phyloP scores from a whole-genome alignment of 1,140 invertebrate species.

The Penaeus indicus region DNA sequence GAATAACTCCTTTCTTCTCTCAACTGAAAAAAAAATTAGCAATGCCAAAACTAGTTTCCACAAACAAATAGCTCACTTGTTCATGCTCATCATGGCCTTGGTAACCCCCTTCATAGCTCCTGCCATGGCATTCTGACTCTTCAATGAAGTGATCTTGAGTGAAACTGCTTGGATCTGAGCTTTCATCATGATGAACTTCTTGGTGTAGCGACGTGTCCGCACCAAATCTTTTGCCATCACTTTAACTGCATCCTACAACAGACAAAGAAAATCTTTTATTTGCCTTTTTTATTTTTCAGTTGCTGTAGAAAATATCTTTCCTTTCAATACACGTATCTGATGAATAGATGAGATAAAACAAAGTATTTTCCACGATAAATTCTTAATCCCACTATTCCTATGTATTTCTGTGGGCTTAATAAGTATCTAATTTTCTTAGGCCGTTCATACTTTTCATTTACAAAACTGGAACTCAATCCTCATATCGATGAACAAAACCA shows the following conservation, averaged over 20 bases:
- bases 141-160: conserved; percentile 97
- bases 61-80: conserved; percentile 75
- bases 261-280: background rate
- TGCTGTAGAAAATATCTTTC: too few species aligned
- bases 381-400: too few species aligned
- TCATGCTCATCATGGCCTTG: conserved; percentile 98
- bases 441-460: too few species aligned
- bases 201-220: conserved; percentile 92
- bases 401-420: too few species aligned
- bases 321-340: too few species aligned
- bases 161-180: conserved; percentile 99
- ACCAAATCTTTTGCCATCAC: conserved; percentile 99
- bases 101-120: conserved; percentile 99
- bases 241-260: conserved; percentile 94
- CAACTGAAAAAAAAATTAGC: too few species aligned
- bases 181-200: conserved; percentile 99
- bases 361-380: too few species aligned
- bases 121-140: conserved; percentile 99
- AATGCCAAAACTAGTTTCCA: too few species aligned
- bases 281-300: background rate
- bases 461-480: too few species aligned
- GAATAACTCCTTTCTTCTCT: too few species aligned
- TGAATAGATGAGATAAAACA: too few species aligned
- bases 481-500: background rate
- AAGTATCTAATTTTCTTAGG: too few species aligned